Evolutionary conservation across 2,113 vertebrate genomes (phyloP), one percentile per base, ranked within the genome.

Genomic region (Cyphomyrus plagiostoma): DNA sequence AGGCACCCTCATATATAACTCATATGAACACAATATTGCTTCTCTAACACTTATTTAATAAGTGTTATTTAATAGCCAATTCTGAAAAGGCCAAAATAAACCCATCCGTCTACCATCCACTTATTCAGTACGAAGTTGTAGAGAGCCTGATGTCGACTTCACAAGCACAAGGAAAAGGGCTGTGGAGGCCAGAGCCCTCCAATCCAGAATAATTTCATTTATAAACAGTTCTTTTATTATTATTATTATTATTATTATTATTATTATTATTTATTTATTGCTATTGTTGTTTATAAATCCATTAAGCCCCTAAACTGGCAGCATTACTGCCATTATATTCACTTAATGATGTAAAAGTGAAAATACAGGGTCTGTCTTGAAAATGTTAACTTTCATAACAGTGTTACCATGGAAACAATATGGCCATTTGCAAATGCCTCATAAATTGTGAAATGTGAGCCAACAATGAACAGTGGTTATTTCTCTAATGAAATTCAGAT

Each of bases 371-470:
- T 87, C 70, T 56, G 49, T 11, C 86, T 35, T 89, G 90, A 93
- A 93, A 92, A 91, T 92, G 93, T 94, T 89, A 94, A 93, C 90
- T 94, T 92, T 93, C 92, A 91, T 92, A 88, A 86, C 84, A 89
- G 89, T 89, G 95, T 96, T 95, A 92, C 94, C 94, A 95, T 95
- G 94, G 95, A 93, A 93, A 95, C 93, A 50, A 89, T 90, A 86
- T 92, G 92, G 90, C 90, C 92, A 87, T 26, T 87, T 91, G 90
- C 77, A 42, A 50, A 74, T 91, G 92, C 91, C 91, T 93, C 91
- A 90, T 90, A 91, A 90, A 92, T 83, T 90, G 53, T 89, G 88
- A 89, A 90, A 82, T 84, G 49, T 88, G 88, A 48, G 86, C 84
- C 70, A 92, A 86, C 88, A 92, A 50, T 66, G 62, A 89, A 92